Base-by-base conservation (phyloP, 1,140 invertebrate species). In the Drosophila littoralis region DNA sequence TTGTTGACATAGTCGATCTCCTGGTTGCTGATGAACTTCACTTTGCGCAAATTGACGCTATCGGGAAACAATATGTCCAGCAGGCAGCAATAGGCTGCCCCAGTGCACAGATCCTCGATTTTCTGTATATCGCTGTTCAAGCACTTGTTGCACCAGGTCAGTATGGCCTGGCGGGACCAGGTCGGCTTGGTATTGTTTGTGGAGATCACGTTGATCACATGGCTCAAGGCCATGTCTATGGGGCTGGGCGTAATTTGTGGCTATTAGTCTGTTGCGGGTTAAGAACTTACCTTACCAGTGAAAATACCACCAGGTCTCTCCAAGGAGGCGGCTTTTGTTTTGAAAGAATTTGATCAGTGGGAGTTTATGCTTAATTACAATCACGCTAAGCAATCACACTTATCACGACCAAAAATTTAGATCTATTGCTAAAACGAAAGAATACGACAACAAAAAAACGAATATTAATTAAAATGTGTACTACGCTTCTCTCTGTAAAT, bases 1-100 rank as follows among this genome's bases (percentile, higher is more conserved):
- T 99, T 99, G 92, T 98, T 97, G 93, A 99, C 98, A 92, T 98
- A 99, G 93, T 99, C 98, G 93, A 99, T 97, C 93, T 99, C 98
- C 77, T 98, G 93, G 92, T 98, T 97, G 77, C 98, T 98, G 93
- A 96, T 96, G 93, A 99, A 99, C 94, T 99, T 99, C 12, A 99
- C 97, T 92, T 97, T 96, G 93, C 99, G 99, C 91, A 99, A 93
- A 15, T 95, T 95, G 52, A 99, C 95, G 91, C 95, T 96, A 67
- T 96, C 96, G 79, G 97, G 97, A 93, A 99, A 99, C 5, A 99
- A 94, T 96, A 99, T 98, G 91, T 99, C 98, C 97, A 99, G 99
- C 89, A 99, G 99, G 91, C 99, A 97, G 92, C 98, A 99, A 92
- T 99, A 99, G 7, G 97, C 98, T 36, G 97, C 97, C 66, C 81